These are phyloP conservation scores for Parochlus steinenii DNA, from an alignment of 2,888 invertebrate species.

Conservation along the genomic window DNA sequence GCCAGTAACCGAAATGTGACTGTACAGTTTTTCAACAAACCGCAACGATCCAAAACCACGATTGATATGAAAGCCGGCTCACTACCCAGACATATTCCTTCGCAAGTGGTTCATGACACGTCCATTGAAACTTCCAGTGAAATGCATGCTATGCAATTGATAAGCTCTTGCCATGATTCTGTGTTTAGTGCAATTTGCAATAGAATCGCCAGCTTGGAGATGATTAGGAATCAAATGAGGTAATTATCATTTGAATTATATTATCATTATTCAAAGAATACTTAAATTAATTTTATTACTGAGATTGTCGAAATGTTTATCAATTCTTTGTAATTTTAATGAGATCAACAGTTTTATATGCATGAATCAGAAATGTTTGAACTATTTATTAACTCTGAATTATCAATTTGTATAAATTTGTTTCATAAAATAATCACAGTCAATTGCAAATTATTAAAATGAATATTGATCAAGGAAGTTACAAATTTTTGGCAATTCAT, in stretches of 20 bases:
- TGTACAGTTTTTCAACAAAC: conserved; percentile 29
- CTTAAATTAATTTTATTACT: no score
- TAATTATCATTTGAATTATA: conserved; percentile 16
- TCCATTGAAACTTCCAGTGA: conserved; percentile 19
- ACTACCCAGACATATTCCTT: conserved; percentile 9
- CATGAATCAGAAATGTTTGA: no score
- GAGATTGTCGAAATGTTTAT: no score
- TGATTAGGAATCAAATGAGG: conserved; percentile 27
- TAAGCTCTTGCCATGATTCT: conserved; percentile 26
- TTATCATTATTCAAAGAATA: no score
- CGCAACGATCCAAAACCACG: conserved; percentile 28
- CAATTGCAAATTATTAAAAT: no score
- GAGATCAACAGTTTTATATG: no score
- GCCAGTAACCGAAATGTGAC: conserved; percentile 22
- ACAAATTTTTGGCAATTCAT: no score
- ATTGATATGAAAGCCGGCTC: conserved; percentile 23
- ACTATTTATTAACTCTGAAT: no score
- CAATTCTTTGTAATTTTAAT: no score
- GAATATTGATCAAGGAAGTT: no score
- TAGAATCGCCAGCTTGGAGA: conserved; percentile 27
- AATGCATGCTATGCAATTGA: conserved; percentile 25
- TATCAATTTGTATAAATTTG: no score
- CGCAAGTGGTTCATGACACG: conserved; percentile 4
- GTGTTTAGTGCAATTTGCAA: conserved; percentile 28
- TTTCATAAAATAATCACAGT: no score